Conservation (phyloP, 1,140 invertebrate species). For the Zaprionus ghesquierei region DNA sequence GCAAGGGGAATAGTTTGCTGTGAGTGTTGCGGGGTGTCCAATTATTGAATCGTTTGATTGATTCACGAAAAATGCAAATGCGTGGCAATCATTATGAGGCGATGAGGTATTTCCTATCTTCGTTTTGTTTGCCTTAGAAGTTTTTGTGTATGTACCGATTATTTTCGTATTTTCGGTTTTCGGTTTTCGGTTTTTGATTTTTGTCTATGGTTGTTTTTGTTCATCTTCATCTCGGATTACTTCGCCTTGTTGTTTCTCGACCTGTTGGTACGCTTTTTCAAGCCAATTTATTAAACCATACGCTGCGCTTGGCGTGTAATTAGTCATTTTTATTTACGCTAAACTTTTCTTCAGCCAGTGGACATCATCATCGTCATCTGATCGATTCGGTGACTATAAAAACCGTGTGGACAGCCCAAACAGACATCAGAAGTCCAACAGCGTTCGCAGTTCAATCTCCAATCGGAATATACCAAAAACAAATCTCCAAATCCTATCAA, state of each 20-base stretch:
- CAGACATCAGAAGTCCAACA: conserved; percentile 67
- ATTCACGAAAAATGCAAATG: conserved; percentile 77
- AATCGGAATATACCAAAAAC: conserved; percentile 6
- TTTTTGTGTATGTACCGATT: conserved; percentile 56
- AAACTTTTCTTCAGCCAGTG: conserved; percentile 52
- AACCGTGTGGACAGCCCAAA: conserved; percentile 47
- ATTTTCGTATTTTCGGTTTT: conserved; percentile 32
- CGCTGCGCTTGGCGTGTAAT: conserved; percentile 60
- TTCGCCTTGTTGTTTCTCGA: background rate
- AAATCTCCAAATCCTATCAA: conserved; percentile 18
- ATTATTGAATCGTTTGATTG: conserved; percentile 63
- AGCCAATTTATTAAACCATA: conserved; percentile 68
- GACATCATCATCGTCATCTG: background rate
- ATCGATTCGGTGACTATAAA: conserved; percentile 51
- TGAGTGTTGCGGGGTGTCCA: conserved; percentile 3
- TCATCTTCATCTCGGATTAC: conserved; percentile 25
- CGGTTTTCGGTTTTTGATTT: conserved; percentile 16
- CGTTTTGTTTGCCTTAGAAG: conserved; percentile 74
- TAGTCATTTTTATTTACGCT: conserved; percentile 79
- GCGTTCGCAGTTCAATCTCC: conserved; percentile 40
- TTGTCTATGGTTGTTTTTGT: conserved; percentile 5
- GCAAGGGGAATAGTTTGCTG: background rate
- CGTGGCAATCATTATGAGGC: conserved; percentile 37
- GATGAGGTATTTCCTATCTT: conserved; percentile 68
- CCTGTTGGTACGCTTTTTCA: conserved; percentile 56